These are phyloP conservation scores for Apodemia duryi DNA, from an alignment of 2,888 invertebrate genomes.

Conservation along the genomic window DNA sequence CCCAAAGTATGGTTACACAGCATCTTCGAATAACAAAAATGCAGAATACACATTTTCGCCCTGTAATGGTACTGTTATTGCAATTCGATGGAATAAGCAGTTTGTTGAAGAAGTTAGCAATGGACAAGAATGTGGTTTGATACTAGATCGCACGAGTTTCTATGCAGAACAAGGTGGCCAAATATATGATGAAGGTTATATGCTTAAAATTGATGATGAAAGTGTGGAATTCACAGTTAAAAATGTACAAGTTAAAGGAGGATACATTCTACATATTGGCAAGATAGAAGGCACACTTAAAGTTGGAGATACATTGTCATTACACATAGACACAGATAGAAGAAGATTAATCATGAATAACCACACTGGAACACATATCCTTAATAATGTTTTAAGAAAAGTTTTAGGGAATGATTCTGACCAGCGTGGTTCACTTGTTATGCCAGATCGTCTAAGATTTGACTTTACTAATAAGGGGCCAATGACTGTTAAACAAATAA, in stretches of 20 bases:
- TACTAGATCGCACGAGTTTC: conserved; percentile 95
- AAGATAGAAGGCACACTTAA: conserved; percentile 89
- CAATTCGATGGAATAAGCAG: conserved; percentile 87
- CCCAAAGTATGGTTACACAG: conserved; percentile 93
- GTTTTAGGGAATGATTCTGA: conserved; percentile 95
- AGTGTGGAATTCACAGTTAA: conserved; percentile 94
- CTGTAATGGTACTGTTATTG: conserved; percentile 88
- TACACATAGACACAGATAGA: conserved; percentile 91
- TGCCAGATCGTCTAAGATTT: conserved; percentile 97
- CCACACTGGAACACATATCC: conserved; percentile 97
- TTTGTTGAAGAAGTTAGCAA: conserved; percentile 91
- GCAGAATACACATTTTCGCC: conserved; percentile 87
- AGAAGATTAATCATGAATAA: conserved; percentile 98
- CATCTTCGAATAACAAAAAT: conserved; percentile 80
- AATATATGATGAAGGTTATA: conserved; percentile 96
- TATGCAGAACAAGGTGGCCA: conserved; percentile 99
- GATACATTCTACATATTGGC: conserved; percentile 96
- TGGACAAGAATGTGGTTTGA: conserved; percentile 94
- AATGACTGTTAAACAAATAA: conserved; percentile 92
- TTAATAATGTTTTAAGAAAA: conserved; percentile 95
- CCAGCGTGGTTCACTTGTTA: conserved; percentile 97
- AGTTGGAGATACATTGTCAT: conserved; percentile 90
- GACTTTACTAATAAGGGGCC: conserved; percentile 98
- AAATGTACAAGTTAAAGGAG: conserved; percentile 96
- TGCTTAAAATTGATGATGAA: conserved; percentile 90